Evolutionary conservation across 1,140 invertebrate species (phyloP).

Genomic region (Drosophila bocqueti): DNA sequence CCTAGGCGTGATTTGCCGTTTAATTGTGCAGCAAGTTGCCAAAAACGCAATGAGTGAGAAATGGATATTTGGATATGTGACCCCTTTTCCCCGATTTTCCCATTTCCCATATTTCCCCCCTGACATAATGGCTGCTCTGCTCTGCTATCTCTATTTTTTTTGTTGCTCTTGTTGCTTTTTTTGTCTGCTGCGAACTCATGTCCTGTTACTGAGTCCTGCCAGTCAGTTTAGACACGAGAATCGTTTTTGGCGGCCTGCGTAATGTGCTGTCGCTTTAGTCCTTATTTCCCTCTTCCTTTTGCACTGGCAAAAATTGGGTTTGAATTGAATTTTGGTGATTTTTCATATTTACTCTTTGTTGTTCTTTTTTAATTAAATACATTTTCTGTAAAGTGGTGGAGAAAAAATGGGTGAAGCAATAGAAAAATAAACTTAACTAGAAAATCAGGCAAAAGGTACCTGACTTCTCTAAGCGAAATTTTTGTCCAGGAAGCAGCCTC

Average conservation of each 20-base stretch:
- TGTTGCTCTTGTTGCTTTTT: not conserved
- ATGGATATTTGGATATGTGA: slow-evolving; percentile 61
- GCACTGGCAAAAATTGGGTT: not conserved
- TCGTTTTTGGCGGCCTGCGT: slow-evolving; percentile 54
- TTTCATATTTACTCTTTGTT: not conserved
- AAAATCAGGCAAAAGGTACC: not conserved
- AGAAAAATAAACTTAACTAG: not conserved
- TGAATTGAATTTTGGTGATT: not conserved
- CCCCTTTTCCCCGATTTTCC: slow-evolving; percentile 2
- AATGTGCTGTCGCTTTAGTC: slow-evolving; percentile 20
- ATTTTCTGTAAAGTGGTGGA: not conserved
- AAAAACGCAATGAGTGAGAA: slow-evolving; percentile 65
- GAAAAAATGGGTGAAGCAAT: not conserved
- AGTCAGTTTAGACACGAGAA: slow-evolving; percentile 54
- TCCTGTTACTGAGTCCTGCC: slow-evolving; percentile 31
- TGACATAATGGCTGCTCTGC: slow-evolving; percentile 22
- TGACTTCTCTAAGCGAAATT: too few relatives aligned
- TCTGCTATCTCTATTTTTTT: not conserved
- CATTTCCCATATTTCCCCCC: not conserved
- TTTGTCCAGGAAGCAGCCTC: too few relatives aligned
- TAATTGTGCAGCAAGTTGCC: slow-evolving; percentile 76
- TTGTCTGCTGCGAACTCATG: slow-evolving; percentile 11
- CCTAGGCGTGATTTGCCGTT: slow-evolving; percentile 80
- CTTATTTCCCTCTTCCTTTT: not conserved
- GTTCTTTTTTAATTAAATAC: not conserved